These are phyloP conservation scores for Nycticorax nycticorax DNA, from an alignment of 2,113 vertebrate genomes.

Conservation along the genomic window DNA sequence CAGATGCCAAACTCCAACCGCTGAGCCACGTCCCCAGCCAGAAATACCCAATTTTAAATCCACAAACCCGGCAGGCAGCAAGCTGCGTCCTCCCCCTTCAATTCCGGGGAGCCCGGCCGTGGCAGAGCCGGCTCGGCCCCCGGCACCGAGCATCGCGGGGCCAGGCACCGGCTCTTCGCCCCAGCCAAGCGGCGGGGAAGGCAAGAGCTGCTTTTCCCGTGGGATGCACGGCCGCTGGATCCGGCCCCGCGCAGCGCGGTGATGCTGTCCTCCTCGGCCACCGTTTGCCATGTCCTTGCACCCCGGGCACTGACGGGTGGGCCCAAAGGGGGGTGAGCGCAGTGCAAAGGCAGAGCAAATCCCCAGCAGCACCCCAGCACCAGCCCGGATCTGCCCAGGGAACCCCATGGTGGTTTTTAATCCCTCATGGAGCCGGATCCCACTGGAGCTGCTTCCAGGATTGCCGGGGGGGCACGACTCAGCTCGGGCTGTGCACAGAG, in stretches of 20 bases:
- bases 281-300: rapidly evolving
- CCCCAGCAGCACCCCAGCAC: background rate
- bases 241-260: background rate
- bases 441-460: background rate
- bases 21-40: background rate
- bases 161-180: background rate
- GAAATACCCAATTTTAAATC: background rate
- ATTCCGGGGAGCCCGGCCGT: background rate
- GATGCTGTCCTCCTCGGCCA: background rate
- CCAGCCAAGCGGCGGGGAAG: too few species aligned
- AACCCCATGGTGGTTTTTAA: too few species aligned
- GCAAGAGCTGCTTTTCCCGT: background rate
- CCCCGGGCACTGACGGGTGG: background rate
- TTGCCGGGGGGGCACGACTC: background rate
- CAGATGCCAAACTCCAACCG: background rate
- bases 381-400: background rate
- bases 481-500: background rate
- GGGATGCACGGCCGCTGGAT: background rate
- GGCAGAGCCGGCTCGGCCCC: too few species aligned
- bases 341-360: background rate
- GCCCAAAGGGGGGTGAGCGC: rapidly evolving
- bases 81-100: background rate
- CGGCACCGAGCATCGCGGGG: background rate
- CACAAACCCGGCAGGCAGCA: background rate
- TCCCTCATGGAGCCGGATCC: too few species aligned